Evolutionary conservation across 2,888 invertebrate species (phyloP).

Genomic region (Microctonus aethiopoides): DNA sequence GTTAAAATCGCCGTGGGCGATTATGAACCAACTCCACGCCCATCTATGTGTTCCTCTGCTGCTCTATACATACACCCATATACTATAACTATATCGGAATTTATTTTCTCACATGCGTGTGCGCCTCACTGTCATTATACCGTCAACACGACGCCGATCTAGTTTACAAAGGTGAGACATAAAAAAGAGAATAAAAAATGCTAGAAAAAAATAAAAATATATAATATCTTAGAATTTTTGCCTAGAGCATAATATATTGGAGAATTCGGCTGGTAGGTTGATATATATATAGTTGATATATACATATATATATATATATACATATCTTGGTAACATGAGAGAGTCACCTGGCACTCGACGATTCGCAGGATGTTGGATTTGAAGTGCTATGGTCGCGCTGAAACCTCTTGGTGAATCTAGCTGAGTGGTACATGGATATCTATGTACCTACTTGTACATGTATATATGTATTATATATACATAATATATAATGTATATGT

Average conservation of each 20-base stretch:
- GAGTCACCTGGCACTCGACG: conserved; percentile 42
- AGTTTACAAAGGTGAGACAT: conserved; percentile 20
- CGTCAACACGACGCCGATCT: conserved; percentile 30
- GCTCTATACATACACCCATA: neutral
- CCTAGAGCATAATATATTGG: conserved; percentile 9
- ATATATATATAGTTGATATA: no score
- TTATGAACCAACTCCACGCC: conserved; percentile 30
- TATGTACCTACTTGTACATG: neutral
- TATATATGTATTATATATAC: no score
- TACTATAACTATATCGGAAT: conserved; percentile 21
- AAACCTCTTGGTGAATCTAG: conserved; percentile 19
- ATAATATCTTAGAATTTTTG: neutral
- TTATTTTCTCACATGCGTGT: conserved; percentile 24
- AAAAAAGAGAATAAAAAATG: neutral
- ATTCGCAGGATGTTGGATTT: conserved; percentile 39
- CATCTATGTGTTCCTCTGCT: neutral
- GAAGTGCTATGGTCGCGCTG: conserved; percentile 28
- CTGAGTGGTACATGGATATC: conserved; percentile 14
- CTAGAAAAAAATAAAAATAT: neutral
- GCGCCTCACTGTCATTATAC: conserved; percentile 31
- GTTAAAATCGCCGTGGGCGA: conserved; percentile 22
- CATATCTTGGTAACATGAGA: conserved; percentile 37
- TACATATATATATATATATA: neutral
- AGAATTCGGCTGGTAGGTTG: neutral
- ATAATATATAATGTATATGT: no score